phyloP scores from a whole-genome alignment of 2,888 invertebrate species.

The Prenolepis imparis region DNA sequence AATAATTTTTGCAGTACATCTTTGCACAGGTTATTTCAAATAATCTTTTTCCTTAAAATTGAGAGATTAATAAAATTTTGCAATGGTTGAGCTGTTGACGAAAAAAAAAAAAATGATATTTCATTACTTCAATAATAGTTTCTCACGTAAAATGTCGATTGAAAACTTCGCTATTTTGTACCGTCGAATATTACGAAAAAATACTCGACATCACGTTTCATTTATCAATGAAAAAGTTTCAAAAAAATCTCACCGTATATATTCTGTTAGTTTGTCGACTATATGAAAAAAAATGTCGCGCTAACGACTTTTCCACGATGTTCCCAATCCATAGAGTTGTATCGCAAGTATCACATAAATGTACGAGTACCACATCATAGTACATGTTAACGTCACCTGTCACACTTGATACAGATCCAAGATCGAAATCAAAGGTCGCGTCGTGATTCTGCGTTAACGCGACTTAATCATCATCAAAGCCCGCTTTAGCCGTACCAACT shows the following conservation, averaged over 20 bases:
- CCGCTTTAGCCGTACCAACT: slow-evolving; percentile 67
- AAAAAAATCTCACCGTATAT: slow-evolving; percentile 37
- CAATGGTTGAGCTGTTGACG: background rate
- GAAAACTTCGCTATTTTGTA: slow-evolving; percentile 1
- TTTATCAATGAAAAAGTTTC: slow-evolving; percentile 32
- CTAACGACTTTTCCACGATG: slow-evolving; percentile 31
- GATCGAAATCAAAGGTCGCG: slow-evolving; percentile 25
- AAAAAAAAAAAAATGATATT: background rate
- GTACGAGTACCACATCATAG: background rate
- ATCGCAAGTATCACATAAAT: background rate
- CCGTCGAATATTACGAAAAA: slow-evolving; percentile 28
- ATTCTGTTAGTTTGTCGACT: background rate
- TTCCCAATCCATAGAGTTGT: background rate
- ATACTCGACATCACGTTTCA: slow-evolving; percentile 14
- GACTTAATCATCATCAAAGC: slow-evolving; percentile 77
- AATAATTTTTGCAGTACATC: background rate
- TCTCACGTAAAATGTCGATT: background rate
- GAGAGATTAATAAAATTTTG: background rate
- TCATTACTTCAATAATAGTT: background rate
- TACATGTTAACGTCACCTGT: slow-evolving; percentile 14
- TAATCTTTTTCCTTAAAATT: background rate
- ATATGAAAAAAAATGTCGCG: slow-evolving; percentile 17
- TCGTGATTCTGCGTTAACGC: slow-evolving; percentile 53
- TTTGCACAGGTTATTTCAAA: background rate
- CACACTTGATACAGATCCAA: background rate